These are phyloP conservation scores for Pogonus chalceus DNA, from an alignment of 1,140 invertebrate species.

Conservation along the genomic window DNA sequence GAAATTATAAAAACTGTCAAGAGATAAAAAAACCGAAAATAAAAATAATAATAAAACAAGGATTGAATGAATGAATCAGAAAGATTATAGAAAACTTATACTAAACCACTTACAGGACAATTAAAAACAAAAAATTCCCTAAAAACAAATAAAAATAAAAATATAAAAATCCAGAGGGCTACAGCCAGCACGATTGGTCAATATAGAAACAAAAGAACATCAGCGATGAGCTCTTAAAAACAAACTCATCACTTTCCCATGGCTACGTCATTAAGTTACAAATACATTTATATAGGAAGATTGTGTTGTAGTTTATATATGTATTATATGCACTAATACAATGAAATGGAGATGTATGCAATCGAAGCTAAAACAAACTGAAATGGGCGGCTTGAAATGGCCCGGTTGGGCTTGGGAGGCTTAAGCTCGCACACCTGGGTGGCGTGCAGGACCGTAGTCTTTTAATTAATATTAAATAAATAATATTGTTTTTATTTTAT, in stretches of 20 bases:
- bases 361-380: not conserved
- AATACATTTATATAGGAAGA: not conserved
- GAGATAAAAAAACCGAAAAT: no score
- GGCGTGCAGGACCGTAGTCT: not conserved
- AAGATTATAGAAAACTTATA: no score
- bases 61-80: no score
- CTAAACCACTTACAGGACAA: no score
- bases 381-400: not conserved
- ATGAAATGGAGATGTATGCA: not conserved
- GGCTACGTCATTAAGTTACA: not conserved
- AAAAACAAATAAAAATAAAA: no score
- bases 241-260: conserved; percentile 4
- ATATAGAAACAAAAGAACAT: conserved; percentile 1
- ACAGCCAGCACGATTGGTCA: no score
- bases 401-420: not conserved
- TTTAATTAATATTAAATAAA: no score
- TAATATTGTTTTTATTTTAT: no score
- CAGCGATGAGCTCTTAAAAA: not conserved
- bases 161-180: no score
- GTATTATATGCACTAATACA: not conserved
- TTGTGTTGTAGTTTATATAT: not conserved
- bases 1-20: no score
- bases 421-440: not conserved
- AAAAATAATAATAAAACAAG: no score
- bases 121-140: no score